Percentiles rank a stretch among this genome's conserved stretches.
Conservation (phyloP, 2,888 invertebrate species). For the Diaperis boleti region DNA sequence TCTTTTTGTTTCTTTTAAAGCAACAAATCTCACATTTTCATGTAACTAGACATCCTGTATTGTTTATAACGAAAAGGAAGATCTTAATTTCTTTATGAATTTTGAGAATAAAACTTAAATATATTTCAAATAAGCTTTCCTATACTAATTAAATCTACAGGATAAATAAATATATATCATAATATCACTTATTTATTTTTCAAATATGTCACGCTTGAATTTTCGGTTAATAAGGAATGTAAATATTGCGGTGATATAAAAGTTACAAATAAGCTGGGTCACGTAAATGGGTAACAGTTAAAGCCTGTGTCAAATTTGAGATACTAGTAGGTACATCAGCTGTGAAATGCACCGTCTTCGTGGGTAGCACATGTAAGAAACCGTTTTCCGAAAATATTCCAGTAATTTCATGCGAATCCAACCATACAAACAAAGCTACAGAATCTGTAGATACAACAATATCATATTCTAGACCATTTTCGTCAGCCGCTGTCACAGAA, state of each 20-base stretch:
- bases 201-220: too few species aligned
- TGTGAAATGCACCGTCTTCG: slow-evolving; percentile 54
- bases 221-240: too few species aligned
- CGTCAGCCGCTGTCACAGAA: slow-evolving; percentile 43
- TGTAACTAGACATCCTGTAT: too few species aligned
- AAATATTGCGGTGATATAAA: slow-evolving; percentile 1
- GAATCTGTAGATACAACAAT: slow-evolving; percentile 67
- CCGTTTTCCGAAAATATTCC: slow-evolving; percentile 86
- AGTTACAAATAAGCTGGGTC: slow-evolving; percentile 37
- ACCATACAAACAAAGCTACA: slow-evolving; percentile 78
- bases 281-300: slow-evolving; percentile 58
- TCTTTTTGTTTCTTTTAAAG: too few species aligned
- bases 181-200: too few species aligned
- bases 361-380: slow-evolving; percentile 64
- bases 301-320: slow-evolving; percentile 49
- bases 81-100: too few species aligned
- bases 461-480: slow-evolving; percentile 50
- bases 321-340: slow-evolving; percentile 47
- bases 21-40: too few species aligned
- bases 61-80: too few species aligned
- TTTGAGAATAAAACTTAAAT: too few species aligned
- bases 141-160: too few species aligned
- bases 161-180: too few species aligned
- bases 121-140: too few species aligned
- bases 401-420: slow-evolving; percentile 68